These are phyloP conservation scores for Eupeodes corollae DNA, from an alignment of 1,140 invertebrate species.

Conservation along the genomic window DNA sequence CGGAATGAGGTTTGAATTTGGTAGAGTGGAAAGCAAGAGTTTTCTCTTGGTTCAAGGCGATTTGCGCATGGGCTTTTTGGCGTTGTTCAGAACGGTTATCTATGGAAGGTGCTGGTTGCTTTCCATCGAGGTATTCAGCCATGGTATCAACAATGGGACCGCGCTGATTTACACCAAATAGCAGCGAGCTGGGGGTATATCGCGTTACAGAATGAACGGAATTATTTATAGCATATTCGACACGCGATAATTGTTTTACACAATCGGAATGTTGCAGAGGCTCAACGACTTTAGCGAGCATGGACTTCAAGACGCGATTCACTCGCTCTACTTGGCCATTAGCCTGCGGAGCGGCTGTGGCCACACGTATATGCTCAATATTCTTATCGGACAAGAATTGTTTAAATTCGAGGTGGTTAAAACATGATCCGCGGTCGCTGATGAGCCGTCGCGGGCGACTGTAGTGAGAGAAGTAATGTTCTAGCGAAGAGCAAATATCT, in stretches of 20 bases:
- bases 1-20: too few species aligned
- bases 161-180: slow-evolving; percentile 11
- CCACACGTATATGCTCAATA: slow-evolving; percentile 8
- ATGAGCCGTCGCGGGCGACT: slow-evolving; percentile 14
- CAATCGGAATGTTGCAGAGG: slow-evolving; percentile 5
- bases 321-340: slow-evolving; percentile 16
- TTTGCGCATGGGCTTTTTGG: too few species aligned
- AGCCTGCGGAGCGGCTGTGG: slow-evolving; percentile 7
- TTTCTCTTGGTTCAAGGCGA: too few species aligned
- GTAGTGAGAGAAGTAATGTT: slow-evolving; percentile 6
- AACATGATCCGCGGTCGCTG: slow-evolving; percentile 19
- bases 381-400: slow-evolving; percentile 9
- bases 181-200: slow-evolving; percentile 9
- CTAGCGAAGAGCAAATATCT: slow-evolving; percentile 15
- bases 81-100: too few species aligned
- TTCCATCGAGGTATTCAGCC: too few species aligned
- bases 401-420: slow-evolving; percentile 16
- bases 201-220: slow-evolving; percentile 10
- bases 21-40: too few species aligned
- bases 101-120: too few species aligned
- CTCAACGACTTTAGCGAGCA: slow-evolving; percentile 9
- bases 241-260: slow-evolving; percentile 7
- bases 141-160: too few species aligned
- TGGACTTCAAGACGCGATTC: slow-evolving; percentile 11
- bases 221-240: slow-evolving; percentile 20